Base-by-base conservation (phyloP, 2,888 invertebrate species). In the Tinea semifulvella region DNA sequence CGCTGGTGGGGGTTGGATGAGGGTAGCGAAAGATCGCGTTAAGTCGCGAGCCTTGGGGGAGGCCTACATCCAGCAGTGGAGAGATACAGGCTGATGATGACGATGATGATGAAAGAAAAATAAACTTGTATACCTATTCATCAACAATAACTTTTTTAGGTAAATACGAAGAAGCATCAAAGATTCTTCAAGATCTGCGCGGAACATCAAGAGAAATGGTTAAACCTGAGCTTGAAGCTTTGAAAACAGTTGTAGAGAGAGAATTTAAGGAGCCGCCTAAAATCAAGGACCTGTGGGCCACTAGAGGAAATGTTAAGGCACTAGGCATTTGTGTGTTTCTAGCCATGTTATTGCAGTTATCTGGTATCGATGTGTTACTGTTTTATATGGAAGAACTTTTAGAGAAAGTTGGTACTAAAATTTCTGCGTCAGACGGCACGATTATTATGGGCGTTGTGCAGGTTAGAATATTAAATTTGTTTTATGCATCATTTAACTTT, bases 321-420 rank as follows among this genome's bases (percentile, higher is more conserved):
- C 76, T 93, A 42, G 82, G 91, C 51, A 85, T 90, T 48, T 89
- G 89, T 31, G 85, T 87, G 39, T 86, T 88, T 42, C 76, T 95
- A 47, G 90, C 91, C 49, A 79, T 87, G 56, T 85, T 94, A 58
- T 93, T 96, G 55, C 95, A 96, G 61, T 68, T 93, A 27, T 90
- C 90, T 0, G 92, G 92, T 0, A 89, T 92, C 48, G 92, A 92
- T 59, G 89, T 91, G 1, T 84, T 93, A 2, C 76, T 92, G 42
- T 91, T 91, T 63, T 92, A 91, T 60, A 87, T 90, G 53, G 87
- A 90, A 57, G 80, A 79, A 7, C 86, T 92, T 48, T 88, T 92
- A 47, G 67, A 66, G 22, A 85, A 84, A 49, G 88, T 94, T 2
- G 88, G 87, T 40, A 85, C 86, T 13, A 68, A 66, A 2, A 67